Evolutionary conservation across 2,113 vertebrate species (phyloP), one percentile per base, ranked within the genome.

Genomic region (Ophiodon elongatus): DNA sequence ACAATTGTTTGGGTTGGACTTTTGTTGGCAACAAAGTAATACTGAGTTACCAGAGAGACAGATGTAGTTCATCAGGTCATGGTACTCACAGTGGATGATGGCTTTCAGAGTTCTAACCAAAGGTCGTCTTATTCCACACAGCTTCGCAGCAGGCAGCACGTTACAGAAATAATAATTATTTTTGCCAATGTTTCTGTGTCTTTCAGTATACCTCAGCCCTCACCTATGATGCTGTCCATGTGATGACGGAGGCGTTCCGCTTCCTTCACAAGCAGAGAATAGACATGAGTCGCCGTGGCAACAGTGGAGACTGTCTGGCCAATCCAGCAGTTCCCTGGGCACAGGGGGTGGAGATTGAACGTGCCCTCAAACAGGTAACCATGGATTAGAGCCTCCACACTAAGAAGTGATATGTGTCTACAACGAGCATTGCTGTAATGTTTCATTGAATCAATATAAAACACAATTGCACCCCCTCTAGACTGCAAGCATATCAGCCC

Each of bases 251-350:
- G 94, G 98, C 98, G 0, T 99, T 99, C 84, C 97, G 97, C 63
- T 97, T 97, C 87, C 96, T 99, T n/a, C 95, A 98, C 78, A 99
- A 99, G 89, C 98, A 99, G 88, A 97, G 97, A 80, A 97, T 99
- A 88, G 98, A 99, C 91, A 98, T 99, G 88, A 98, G 97, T 87
- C 95, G 97, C 47, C 96, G 97, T 88, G 98, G 98, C 39, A 99
- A 99, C 84, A 97, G 97, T 33, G 98, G 98, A 72, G 98, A 99
- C 85, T 99, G 98, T 79, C 93, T 99, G 82, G 98, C 98, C 86
- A 99, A 99, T 91, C 98, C 98, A 4, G 98, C 98, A 0, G 98
- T 99, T 50, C 98, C 98, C 1, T 99, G 98, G 98, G 96, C 97
- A 54, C 98, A 99, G 89, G 98, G 98, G 8, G 97, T 99, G 85